phyloP scores from a whole-genome alignment of 2,797 vertebrate genomes.

The Sebastes nivosus region DNA sequence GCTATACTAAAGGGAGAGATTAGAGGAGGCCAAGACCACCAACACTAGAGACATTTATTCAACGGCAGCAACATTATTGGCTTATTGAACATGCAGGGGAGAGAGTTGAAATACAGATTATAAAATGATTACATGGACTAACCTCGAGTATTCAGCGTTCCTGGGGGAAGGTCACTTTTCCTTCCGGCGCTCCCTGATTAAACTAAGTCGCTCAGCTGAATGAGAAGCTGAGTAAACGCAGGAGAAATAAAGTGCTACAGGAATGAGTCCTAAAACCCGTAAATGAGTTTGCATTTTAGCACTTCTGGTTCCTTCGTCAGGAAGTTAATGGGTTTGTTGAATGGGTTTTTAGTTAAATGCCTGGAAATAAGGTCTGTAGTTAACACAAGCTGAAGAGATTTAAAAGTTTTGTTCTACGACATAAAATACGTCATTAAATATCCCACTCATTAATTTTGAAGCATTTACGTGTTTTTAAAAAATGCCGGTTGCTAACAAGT shows the following conservation, averaged over 20 bases:
- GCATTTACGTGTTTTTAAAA: too few relatives aligned
- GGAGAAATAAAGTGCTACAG: not conserved
- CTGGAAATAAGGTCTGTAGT: too few relatives aligned
- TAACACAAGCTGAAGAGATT: too few relatives aligned
- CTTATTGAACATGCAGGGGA: slow-evolving; percentile 19
- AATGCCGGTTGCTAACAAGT: too few relatives aligned
- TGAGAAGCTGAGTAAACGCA: not conserved
- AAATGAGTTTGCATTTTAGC: too few relatives aligned
- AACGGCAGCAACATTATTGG: not conserved
- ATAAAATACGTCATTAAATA: too few relatives aligned
- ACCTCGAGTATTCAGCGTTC: slow-evolving; percentile 10
- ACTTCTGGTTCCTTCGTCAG: too few relatives aligned
- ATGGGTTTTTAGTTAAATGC: too few relatives aligned
- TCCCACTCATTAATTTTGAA: rapidly evolving
- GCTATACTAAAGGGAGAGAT: not conserved
- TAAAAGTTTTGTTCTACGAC: too few relatives aligned
- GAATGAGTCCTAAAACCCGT: too few relatives aligned
- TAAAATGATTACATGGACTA: slow-evolving; percentile 11
- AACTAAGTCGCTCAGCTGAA: not conserved
- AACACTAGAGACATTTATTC: not conserved
- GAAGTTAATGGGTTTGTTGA: too few relatives aligned
- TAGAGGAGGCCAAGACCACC: slow-evolving; percentile 1
- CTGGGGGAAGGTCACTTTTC: slow-evolving; percentile 10
- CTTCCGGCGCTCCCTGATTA: not conserved
- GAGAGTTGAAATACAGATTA: slow-evolving; percentile 27